phyloP scores from a whole-genome alignment of 2,113 vertebrate genomes.

The Colistium nudipinnis region DNA sequence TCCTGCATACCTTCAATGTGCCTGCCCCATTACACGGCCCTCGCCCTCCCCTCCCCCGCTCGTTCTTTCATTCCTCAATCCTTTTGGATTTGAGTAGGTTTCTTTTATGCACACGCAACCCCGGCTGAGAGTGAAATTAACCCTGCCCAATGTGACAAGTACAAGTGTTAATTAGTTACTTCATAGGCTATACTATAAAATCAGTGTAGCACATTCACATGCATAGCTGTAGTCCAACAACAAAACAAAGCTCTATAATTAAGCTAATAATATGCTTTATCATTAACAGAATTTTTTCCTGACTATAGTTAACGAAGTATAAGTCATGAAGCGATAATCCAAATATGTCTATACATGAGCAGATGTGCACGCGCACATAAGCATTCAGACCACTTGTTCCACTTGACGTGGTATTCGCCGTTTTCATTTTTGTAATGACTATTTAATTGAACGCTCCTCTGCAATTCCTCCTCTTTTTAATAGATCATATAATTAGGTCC shows the following conservation, averaged over 20 bases:
- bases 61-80: conserved; percentile 25
- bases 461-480: conserved; percentile 66
- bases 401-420: conserved; percentile 51
- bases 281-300: conserved; percentile 5
- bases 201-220: no score
- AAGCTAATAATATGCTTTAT: conserved; percentile 13
- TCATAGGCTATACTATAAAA: no score
- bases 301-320: background rate
- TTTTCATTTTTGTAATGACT: conserved; percentile 48
- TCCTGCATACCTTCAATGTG: conserved; percentile 49
- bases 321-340: background rate
- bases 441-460: conserved; percentile 47
- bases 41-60: conserved; percentile 18
- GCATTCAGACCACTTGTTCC: conserved; percentile 20
- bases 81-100: background rate
- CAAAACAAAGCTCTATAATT: no score
- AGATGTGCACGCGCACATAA: background rate
- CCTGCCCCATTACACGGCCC: conserved; percentile 18
- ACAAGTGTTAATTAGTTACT: no score
- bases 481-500: conserved; percentile 68
- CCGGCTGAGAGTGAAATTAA: background rate
- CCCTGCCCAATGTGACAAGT: background rate
- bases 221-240: no score
- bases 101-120: background rate
- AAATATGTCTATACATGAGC: conserved; percentile 11